phyloP scores from a whole-genome alignment of 1,140 invertebrate genomes.

The Rhagoletis zephyria region DNA sequence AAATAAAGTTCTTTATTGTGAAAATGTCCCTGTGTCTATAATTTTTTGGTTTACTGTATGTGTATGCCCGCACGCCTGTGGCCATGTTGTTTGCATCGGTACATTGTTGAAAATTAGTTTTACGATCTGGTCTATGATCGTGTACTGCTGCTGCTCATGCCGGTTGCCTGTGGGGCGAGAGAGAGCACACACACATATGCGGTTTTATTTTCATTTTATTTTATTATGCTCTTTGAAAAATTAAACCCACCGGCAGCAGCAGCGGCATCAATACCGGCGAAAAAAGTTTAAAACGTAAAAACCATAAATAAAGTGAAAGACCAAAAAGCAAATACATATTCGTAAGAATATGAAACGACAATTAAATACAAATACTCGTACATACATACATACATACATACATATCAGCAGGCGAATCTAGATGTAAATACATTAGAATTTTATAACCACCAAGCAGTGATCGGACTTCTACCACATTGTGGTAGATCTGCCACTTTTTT shows the following conservation, averaged over 20 bases:
- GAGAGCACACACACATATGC: not conserved
- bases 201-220: too few relatives aligned
- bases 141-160: not conserved
- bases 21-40: not conserved
- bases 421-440: constrained; percentile 17
- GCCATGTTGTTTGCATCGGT: constrained; percentile 24
- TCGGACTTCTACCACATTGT: too few relatives aligned
- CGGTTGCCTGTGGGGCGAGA: not conserved
- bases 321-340: not conserved
- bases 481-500: too few relatives aligned
- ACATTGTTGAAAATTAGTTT: constrained; percentile 35
- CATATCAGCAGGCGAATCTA: not conserved
- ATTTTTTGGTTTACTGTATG: not conserved
- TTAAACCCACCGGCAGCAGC: not conserved
- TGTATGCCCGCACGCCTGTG: not conserved
- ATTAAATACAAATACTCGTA: not conserved
- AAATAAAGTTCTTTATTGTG: too few relatives aligned
- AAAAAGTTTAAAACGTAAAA: not conserved
- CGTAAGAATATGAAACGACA: too few relatives aligned
- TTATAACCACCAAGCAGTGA: too few relatives aligned
- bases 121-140: constrained; percentile 25
- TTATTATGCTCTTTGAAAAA: not conserved
- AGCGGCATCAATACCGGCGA: not conserved
- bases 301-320: not conserved
- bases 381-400: not conserved